These are phyloP conservation scores for Masticophis lateralis DNA, from an alignment of 2,797 vertebrate genomes.

Conservation along the genomic window DNA sequence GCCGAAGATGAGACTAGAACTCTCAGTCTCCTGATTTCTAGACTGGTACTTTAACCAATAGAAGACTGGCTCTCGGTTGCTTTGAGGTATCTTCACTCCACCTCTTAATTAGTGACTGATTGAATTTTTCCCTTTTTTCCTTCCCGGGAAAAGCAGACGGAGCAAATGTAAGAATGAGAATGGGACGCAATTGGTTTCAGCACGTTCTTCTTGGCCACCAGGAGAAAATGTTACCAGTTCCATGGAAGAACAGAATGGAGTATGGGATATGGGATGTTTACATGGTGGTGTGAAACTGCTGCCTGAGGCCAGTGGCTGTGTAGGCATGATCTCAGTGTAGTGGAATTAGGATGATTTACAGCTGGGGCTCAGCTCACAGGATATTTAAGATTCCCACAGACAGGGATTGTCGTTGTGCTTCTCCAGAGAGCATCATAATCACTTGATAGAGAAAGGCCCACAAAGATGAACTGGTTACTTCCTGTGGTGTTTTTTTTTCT, in stretches of 20 bases:
- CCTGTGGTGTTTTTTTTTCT: background rate
- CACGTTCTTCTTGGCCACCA: background rate
- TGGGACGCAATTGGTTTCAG: background rate
- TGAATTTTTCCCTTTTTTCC: background rate
- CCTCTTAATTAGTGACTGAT: background rate
- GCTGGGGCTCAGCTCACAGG: background rate
- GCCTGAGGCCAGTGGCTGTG: background rate
- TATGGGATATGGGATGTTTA: background rate
- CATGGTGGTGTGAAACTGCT: background rate
- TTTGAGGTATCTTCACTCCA: background rate
- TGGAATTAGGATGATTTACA: background rate
- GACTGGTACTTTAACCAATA: background rate
- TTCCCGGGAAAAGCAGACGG: background rate
- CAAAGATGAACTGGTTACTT: background rate
- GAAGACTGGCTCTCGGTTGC: background rate
- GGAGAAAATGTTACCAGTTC: background rate
- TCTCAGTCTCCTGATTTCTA: no score
- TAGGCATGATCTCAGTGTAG: background rate
- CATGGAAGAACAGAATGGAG: background rate
- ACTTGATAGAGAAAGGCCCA: background rate
- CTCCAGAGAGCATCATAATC: background rate
- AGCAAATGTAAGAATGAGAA: background rate
- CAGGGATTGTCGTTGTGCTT: background rate
- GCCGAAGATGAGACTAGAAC: background rate
- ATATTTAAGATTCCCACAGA: background rate